These are phyloP conservation scores for Esperia sulphurella DNA, from an alignment of 2,888 invertebrate genomes.

Conservation along the genomic window DNA sequence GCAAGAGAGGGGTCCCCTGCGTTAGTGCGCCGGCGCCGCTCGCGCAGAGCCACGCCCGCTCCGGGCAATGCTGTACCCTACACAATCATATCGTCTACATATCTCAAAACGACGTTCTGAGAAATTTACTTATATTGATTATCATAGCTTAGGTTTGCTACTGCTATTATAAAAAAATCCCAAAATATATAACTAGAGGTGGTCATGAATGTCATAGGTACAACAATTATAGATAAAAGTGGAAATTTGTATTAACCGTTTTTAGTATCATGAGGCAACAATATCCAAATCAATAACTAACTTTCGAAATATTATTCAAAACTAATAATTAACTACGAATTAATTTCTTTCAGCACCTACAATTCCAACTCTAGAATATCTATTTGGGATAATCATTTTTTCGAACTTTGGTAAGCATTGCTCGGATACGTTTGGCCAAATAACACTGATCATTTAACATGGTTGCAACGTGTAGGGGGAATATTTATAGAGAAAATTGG, in stretches of 20 bases:
- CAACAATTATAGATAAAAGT: not conserved
- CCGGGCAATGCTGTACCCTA: constrained; percentile 59
- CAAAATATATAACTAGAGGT: not conserved
- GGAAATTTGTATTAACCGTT: too few species aligned
- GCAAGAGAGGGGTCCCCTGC: constrained; percentile 78
- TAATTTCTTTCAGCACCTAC: too few species aligned
- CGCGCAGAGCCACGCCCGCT: constrained; percentile 46
- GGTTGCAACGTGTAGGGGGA: constrained; percentile 38
- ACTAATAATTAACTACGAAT: too few species aligned
- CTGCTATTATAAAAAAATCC: too few species aligned
- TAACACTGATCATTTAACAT: constrained; percentile 16
- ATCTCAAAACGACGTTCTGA: too few species aligned
- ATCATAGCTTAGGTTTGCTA: too few species aligned
- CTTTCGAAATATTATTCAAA: too few species aligned
- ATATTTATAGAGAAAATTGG: constrained; percentile 45
- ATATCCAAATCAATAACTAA: too few species aligned
- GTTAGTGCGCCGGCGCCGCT: constrained; percentile 74
- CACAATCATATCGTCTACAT: not conserved
- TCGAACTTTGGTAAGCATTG: constrained; percentile 59
- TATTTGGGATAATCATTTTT: too few species aligned
- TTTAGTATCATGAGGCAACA: too few species aligned
- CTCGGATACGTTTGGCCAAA: constrained; percentile 63
- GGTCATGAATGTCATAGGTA: not conserved
- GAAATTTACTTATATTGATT: too few species aligned
- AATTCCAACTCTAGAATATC: too few species aligned